Base-by-base conservation (phyloP, 2,888 invertebrate species). In the Hemaris fuciformis region DNA sequence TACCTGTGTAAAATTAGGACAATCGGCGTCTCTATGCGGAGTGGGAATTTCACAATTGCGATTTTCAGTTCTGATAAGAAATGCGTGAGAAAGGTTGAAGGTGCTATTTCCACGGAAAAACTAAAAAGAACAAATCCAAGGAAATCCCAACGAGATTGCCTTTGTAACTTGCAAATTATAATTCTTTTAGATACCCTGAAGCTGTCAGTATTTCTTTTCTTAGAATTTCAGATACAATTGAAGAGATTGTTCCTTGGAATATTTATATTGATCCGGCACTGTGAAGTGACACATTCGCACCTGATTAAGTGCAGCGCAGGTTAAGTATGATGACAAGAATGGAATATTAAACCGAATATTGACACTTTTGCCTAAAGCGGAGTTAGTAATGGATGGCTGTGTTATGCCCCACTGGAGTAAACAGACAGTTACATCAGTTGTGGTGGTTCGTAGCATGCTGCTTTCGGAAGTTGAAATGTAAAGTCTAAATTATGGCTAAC, bases 91-190 rank as follows among this genome's bases (percentile, higher is more conserved):
- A 60, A 43, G 66, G 61, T 64, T 64, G 61, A 60, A 65, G 64
- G 62, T 31, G 31, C 27, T 53, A 53, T 31, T 53, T 18, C 15
- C 5, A 31, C 27, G 53, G 13, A 53, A 43, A 53, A 53, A 27
- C 15, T 27, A 67, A 64, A 73, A 66, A 68, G 70, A 65, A 67
- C 64, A 69, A 66, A 70, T 65, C 67, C 66, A 62, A 62, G 63
- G 62, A 62, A 60, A 63, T 62, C 57, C 7, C 60, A 64, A 1
- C 31, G 6, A 53, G 31, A 53, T 53, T 31, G 53, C 63, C 60
- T 64, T 66, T 65, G 64, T 61, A 53, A 61, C 60, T 66, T 65
- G 61, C 65, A 61, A 58, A 59, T 64, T 58, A 61, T 53, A 45
- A 63, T 64, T 60, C 62, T 63, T 62, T 56, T 15, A 60, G 61